Percentiles rank a stretch among this genome's conserved stretches.
Conservation (phyloP, 2,113 vertebrate genomes). For the Pseudorectes ferrugineus region DNA sequence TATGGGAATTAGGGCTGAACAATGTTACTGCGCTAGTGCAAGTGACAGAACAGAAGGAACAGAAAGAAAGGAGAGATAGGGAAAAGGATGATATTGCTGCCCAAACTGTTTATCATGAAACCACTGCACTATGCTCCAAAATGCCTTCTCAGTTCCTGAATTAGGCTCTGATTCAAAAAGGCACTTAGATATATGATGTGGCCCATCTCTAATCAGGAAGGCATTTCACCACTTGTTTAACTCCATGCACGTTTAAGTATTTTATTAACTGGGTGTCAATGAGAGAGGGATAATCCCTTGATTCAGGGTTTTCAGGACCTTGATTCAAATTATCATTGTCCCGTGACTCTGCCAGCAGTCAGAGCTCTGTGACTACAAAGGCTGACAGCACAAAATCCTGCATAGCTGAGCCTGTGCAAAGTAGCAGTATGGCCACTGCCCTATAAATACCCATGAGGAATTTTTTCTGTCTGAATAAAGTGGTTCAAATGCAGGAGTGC, state of each 20-base stretch:
- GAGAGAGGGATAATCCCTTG: not conserved
- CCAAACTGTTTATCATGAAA: not conserved
- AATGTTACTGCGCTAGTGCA: not conserved
- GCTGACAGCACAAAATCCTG: not conserved
- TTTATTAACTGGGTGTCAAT: not conserved
- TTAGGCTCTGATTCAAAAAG: constrained; percentile 34
- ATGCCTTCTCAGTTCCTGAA: not conserved
- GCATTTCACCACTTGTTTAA: constrained; percentile 43
- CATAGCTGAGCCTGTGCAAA: not conserved
- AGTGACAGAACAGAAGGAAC: not conserved
- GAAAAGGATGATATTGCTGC: not conserved
- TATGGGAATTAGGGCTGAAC: not conserved
- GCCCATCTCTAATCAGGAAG: not conserved
- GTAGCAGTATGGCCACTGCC: not conserved
- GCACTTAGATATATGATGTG: constrained; percentile 26
- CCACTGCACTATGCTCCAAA: not conserved
- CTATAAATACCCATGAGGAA: not conserved
- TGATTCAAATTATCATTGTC: not conserved
- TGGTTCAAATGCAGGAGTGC: not conserved
- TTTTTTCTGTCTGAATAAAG: not conserved
- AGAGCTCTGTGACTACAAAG: not conserved
- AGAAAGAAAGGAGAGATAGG: not conserved
- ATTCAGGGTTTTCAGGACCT: not conserved
- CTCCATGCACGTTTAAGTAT: not conserved
- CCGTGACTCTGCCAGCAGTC: not conserved